Base-by-base conservation (phyloP, 2,797 vertebrate genomes). In the Enteromius radiatus region DNA sequence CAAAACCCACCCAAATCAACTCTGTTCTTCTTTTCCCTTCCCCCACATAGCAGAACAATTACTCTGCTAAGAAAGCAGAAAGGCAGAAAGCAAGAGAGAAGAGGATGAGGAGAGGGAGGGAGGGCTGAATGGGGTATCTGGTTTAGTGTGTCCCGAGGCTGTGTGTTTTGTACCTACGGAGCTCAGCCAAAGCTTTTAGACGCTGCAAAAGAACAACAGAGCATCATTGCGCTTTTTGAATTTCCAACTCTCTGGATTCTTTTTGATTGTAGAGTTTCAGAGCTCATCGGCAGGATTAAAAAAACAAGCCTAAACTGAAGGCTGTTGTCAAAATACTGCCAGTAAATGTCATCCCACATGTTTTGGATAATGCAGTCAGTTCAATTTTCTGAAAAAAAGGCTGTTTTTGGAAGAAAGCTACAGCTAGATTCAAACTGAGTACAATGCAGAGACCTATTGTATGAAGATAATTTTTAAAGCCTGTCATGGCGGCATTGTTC, bases 11-110 rank as follows among this genome's bases (percentile, higher is more conserved):
- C 87, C 84, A 87, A 90, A 86, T 90, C 90, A 89, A 89, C 90
- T 89, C 84, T 86, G 88, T 89, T 87, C 83, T 86, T 86, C 86
- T 85, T 73, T 68, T 59, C 86, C 84, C 85, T 73, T 84, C 82
- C 87, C 86, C 84, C 82, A 82, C 54, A 1, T 49, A 54, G 49
- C 63, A 14, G 96, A 98, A 98, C 88, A 88, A 88, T 88, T 82
- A 84, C 85, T 87, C 59, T 73, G 82, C 77, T 82, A 88, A 88
- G 84, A 79, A 88, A 89, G 86, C 88, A 93, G 83, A 93, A 92
- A 85, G 89, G 84, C 84, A 85, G 82, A 81, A 87, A 83, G 85
- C 78, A 73, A 76, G 73, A 69, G 70, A 80, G 84, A 78, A 75
- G 76, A 68, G 73, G 87, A 78, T 64, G 84, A 65, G 36, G 49